Evolutionary conservation across 2,797 vertebrate genomes (phyloP).

Genomic region (Halcyon badia): DNA sequence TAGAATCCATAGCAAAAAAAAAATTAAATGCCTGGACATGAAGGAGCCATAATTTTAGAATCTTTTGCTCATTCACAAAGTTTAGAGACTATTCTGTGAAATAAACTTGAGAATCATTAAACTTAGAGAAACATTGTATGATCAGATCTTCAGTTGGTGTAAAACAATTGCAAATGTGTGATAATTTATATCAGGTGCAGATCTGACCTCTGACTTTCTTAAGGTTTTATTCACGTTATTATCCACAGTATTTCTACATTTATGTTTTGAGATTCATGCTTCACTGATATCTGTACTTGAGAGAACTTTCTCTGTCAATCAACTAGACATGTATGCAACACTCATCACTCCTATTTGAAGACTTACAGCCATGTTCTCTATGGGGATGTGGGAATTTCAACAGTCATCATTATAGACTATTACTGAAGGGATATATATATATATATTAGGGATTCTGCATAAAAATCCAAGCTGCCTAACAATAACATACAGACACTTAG

Average conservation of each 20-base stretch:
- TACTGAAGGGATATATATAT: not conserved
- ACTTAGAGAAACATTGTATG: not conserved
- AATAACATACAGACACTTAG: not conserved
- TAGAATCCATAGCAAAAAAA: not conserved
- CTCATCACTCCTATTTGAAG: not conserved
- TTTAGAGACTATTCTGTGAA: not conserved
- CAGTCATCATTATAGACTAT: not conserved
- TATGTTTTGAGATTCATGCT: not conserved
- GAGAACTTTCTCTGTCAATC: not conserved
- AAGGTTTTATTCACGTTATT: not conserved
- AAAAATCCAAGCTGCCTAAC: not conserved
- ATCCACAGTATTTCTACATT: not conserved
- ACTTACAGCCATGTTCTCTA: not conserved
- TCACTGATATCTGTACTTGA: not conserved
- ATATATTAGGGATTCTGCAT: not conserved
- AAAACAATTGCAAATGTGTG: not conserved
- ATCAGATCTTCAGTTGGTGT: not conserved
- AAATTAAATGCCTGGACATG: not conserved
- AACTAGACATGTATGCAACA: not conserved
- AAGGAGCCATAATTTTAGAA: fast-evolving
- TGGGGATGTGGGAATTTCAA: not conserved
- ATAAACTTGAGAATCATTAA: not conserved
- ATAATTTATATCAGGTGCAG: not conserved
- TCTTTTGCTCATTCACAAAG: not conserved
- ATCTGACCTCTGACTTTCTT: not conserved